Evolutionary conservation across 2,113 vertebrate genomes (phyloP).

Genomic region (Talpa occidentalis): DNA sequence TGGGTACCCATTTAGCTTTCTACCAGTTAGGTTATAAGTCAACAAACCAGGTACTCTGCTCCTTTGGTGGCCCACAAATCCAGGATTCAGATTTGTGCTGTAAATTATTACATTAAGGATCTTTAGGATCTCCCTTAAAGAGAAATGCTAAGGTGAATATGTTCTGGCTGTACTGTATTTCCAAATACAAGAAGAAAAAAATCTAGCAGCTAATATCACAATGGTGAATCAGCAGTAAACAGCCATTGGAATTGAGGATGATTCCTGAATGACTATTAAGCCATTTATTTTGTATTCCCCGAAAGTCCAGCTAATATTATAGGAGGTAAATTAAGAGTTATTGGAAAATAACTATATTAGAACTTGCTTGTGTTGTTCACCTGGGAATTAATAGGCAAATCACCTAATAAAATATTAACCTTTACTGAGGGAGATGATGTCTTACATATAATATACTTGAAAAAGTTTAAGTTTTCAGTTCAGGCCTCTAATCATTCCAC

Average conservation of each 20-base stretch:
- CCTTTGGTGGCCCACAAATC: background rate
- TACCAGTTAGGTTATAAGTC: background rate
- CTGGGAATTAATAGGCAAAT: background rate
- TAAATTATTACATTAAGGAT: constrained; percentile 2
- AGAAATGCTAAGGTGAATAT: constrained; percentile 21
- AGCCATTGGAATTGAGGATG: background rate
- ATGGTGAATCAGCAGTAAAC: background rate
- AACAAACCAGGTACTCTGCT: background rate
- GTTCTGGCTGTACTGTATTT: background rate
- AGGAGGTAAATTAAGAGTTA: background rate
- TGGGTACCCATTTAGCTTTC: background rate
- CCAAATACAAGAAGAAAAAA: background rate
- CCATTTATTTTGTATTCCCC: background rate
- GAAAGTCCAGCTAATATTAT: background rate
- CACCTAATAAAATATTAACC: background rate
- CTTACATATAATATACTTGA: background rate
- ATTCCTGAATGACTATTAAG: background rate
- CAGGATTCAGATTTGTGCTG: background rate
- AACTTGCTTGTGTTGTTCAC: background rate
- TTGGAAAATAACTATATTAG: background rate
- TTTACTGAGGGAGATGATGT: background rate
- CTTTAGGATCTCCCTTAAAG: background rate
- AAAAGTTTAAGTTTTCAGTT: background rate
- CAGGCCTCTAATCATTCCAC: background rate
- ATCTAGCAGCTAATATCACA: background rate